Conservation (phyloP, 2,888 invertebrate genomes). For the Conops quadrifasciatus region DNA sequence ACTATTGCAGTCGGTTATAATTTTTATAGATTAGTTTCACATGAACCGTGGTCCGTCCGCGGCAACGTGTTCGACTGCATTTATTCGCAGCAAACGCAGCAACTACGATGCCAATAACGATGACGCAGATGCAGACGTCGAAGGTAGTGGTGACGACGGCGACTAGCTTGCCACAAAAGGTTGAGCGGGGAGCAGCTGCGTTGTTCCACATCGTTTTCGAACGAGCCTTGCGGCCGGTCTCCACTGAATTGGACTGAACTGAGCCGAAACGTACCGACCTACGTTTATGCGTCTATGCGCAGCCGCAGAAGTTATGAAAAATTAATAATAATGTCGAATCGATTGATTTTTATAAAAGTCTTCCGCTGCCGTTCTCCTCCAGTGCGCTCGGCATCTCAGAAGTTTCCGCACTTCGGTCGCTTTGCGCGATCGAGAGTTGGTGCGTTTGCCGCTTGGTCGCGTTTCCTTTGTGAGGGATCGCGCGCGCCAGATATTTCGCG, state of each 20-base stretch:
- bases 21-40: slow-evolving; percentile 61
- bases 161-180: not conserved
- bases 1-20: slow-evolving; percentile 46
- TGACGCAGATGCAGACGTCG: too few species aligned
- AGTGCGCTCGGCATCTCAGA: slow-evolving; percentile 4
- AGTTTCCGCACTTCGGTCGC: slow-evolving; percentile 7
- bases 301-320: slow-evolving; percentile 63
- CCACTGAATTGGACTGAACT: too few species aligned
- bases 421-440: not conserved
- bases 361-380: slow-evolving; percentile 3
- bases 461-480: not conserved
- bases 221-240: too few species aligned
- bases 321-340: slow-evolving; percentile 64
- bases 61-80: slow-evolving; percentile 16
- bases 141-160: slow-evolving; percentile 10
- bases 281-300: slow-evolving; percentile 38
- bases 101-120: slow-evolving; percentile 1
- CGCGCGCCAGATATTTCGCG: not conserved
- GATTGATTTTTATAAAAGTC: slow-evolving; percentile 56
- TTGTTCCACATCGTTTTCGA: not conserved
- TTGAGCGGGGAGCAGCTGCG: not conserved
- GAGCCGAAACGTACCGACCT: too few species aligned
- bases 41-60: slow-evolving; percentile 41
- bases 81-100: slow-evolving; percentile 18
- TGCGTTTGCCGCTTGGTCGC: slow-evolving; percentile 14